Evolutionary conservation across 2,113 vertebrate species (phyloP).

Genomic region (Gasterosteus nipponicus): DNA sequence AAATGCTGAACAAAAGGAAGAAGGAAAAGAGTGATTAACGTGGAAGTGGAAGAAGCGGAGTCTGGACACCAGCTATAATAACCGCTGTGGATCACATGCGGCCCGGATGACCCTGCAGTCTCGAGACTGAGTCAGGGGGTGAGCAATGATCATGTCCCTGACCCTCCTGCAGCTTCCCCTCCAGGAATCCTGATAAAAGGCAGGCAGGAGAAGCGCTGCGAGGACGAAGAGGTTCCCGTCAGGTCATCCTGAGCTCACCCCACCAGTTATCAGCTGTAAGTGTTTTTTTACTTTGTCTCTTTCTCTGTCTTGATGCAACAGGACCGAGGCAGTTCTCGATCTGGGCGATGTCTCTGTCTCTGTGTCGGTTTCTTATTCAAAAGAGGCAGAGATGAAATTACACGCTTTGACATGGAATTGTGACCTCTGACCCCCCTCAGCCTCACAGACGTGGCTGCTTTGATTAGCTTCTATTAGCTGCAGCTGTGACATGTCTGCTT

Average conservation of each 20-base stretch:
- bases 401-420: background rate
- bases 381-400: background rate
- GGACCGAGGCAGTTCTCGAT: background rate
- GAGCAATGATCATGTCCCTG: slow-evolving; percentile 66
- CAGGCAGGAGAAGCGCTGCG: background rate
- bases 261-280: slow-evolving; percentile 64
- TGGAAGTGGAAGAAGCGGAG: slow-evolving; percentile 50
- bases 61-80: slow-evolving; percentile 62
- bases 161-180: slow-evolving; percentile 25
- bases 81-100: slow-evolving; percentile 57
- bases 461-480: slow-evolving; percentile 45
- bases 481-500: slow-evolving; percentile 43
- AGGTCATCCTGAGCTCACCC: slow-evolving; percentile 12
- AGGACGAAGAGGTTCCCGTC: slow-evolving; percentile 13
- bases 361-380: background rate
- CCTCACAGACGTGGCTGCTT: slow-evolving; percentile 1
- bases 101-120: slow-evolving; percentile 33
- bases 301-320: background rate
- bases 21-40: slow-evolving; percentile 46
- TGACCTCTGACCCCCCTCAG: slow-evolving; percentile 38
- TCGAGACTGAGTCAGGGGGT: slow-evolving; percentile 66
- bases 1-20: background rate
- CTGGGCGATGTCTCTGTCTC: background rate
- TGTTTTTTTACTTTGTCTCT: slow-evolving; percentile 33
- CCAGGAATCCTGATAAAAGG: slow-evolving; percentile 58